Conservation (phyloP, 2,888 invertebrate species). For the Lathronympha strigana region DNA sequence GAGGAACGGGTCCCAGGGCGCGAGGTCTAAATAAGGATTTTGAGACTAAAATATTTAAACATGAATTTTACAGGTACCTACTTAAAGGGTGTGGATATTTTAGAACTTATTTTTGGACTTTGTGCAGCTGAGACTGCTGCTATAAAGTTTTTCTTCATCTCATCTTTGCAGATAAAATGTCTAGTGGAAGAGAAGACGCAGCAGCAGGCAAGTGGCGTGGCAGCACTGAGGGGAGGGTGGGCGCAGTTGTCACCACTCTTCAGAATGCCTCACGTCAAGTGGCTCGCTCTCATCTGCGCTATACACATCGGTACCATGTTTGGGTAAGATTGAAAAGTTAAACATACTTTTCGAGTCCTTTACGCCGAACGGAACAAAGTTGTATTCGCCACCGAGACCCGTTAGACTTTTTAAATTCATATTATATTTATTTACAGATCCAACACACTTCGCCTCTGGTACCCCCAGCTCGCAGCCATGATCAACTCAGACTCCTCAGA, state of each 20-base stretch:
- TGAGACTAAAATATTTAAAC: too few species aligned
- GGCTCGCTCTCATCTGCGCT: slow-evolving; percentile 85
- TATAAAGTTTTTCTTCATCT: neutral
- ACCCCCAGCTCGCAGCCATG: slow-evolving; percentile 93
- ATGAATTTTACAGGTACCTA: too few species aligned
- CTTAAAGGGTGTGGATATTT: too few species aligned
- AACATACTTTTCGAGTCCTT: neutral
- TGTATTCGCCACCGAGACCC: too few species aligned
- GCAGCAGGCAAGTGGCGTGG: slow-evolving; percentile 67
- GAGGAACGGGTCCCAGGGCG: too few species aligned
- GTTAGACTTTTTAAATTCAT: too few species aligned
- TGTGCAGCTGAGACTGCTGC: too few species aligned
- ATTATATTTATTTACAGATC: slow-evolving; percentile 72
- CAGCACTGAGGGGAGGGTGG: slow-evolving; percentile 84
- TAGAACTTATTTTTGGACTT: too few species aligned
- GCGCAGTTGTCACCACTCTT: slow-evolving; percentile 87
- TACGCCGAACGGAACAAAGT: too few species aligned
- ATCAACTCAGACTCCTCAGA: slow-evolving; percentile 69
- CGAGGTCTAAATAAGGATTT: too few species aligned
- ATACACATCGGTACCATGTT: slow-evolving; percentile 73
- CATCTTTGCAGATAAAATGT: slow-evolving; percentile 64
- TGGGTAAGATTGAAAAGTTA: slow-evolving; percentile 55
- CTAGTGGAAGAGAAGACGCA: slow-evolving; percentile 70
- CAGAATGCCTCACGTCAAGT: slow-evolving; percentile 83
- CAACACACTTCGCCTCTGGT: slow-evolving; percentile 93